phyloP scores from a whole-genome alignment of 2,113 vertebrate species.

The Rhinoptilus africanus region DNA sequence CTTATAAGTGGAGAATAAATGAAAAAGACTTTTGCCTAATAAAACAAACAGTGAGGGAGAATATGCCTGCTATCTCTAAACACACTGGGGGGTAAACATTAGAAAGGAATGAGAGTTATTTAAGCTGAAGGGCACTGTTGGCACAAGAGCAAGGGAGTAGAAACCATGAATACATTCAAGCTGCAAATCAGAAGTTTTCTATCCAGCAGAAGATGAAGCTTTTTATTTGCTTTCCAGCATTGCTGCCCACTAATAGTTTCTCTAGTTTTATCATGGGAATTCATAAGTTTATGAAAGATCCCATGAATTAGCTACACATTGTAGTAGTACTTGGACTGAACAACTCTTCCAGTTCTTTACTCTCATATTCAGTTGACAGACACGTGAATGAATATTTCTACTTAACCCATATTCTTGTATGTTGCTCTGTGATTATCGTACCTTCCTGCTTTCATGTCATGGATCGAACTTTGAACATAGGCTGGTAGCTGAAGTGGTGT shows the following conservation, averaged over 20 bases:
- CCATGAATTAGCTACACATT: not conserved
- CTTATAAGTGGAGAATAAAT: not conserved
- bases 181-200: not conserved
- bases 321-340: not conserved
- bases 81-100: not conserved
- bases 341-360: not conserved
- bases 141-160: not conserved
- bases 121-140: not conserved
- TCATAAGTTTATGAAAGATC: not conserved
- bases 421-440: not conserved
- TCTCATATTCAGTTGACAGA: not conserved
- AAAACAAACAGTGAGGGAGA: not conserved
- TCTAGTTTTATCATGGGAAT: not conserved
- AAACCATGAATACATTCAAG: not conserved
- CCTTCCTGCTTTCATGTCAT: not conserved
- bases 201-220: not conserved
- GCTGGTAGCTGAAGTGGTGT: not conserved
- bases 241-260: not conserved
- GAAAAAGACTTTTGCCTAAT: not conserved
- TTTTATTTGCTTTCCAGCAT: not conserved
- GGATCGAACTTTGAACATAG: not conserved
- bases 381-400: not conserved
- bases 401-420: not conserved
- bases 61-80: not conserved
- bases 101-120: not conserved